A percentile compares a stretch with the other conserved stretches of the same genome.
Evolutionary conservation across 2,113 vertebrate species (phyloP).

Genomic region (Lynx canadensis): DNA sequence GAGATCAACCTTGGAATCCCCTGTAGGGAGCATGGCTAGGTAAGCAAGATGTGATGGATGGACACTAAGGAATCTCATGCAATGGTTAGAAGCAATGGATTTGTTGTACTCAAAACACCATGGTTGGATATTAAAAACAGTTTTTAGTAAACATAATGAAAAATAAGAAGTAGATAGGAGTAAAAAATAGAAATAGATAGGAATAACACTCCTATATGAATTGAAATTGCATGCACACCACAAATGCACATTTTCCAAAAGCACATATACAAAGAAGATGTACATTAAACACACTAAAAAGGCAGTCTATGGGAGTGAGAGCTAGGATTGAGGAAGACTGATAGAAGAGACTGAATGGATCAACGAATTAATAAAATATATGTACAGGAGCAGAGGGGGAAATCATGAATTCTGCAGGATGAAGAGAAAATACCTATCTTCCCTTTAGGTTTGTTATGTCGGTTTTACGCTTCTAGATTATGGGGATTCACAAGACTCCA

Average conservation of each 20-base stretch:
- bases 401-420: background rate
- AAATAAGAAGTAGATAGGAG: background rate
- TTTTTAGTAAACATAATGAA: background rate
- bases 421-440: background rate
- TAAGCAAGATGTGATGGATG: background rate
- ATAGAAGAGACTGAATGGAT: background rate
- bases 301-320: background rate
- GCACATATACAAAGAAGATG: background rate
- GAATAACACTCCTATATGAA: background rate
- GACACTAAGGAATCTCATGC: background rate
- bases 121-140: background rate
- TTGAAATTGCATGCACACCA: background rate
- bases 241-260: background rate
- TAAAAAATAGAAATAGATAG: background rate
- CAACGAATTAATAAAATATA: background rate
- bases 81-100: background rate
- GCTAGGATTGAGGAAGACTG: background rate
- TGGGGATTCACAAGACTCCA: background rate
- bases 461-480: background rate
- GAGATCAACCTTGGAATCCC: background rate
- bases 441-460: background rate
- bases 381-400: background rate
- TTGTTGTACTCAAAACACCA: background rate
- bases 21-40: background rate
- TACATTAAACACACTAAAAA: background rate